Evolutionary conservation across 2,797 vertebrate genomes (phyloP), one percentile per base, ranked within the genome.

Genomic region (Melanitta fusca): DNA sequence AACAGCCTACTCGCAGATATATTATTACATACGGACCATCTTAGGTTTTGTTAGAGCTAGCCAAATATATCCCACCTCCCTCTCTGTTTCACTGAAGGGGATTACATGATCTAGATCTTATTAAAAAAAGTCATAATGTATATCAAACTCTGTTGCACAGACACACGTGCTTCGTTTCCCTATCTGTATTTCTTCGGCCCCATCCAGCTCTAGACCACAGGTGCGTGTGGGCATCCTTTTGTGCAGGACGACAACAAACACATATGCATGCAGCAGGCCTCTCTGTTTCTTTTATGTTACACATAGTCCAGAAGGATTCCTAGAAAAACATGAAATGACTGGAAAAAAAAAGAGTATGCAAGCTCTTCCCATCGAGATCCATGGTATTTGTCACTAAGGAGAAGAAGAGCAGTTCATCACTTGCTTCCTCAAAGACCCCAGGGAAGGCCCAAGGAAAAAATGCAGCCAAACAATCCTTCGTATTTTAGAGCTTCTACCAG

Each of bases 1-100:
- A 98, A 97, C 93, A 95, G 96, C 91, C 97, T 87, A 88, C 97
- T 97, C 94, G 94, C 96, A 97, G 97, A 95, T 97, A 98, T 97
- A 98, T 97, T 97, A 97, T 98, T 98, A 98, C 97, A 98, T 45
- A 91, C 39, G 88, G 92, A 91, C 84, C 82, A 92, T 95, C 92
- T 97, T 97, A 93, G 89, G 93, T 91, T 97, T 93, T 95, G 95
- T 69, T 94, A 86, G 95, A 97, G 94, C 75, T 70, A 70, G 94
- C 80, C 97, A 98, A 97, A 97, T 96, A 95, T 96, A 97, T 96
- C 89, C 88, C 88, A 88, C 57, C 91, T 90, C 87, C 93, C 87
- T 95, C 41, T 88, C 74, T 80, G 77, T 32, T 97, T 97, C 94
- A 97, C 69, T 97, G 96, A 97, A 86, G 71, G 85, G 75, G 34